Base-by-base conservation (phyloP, 2,888 invertebrate species). In the Barypeithes pellucidus region DNA sequence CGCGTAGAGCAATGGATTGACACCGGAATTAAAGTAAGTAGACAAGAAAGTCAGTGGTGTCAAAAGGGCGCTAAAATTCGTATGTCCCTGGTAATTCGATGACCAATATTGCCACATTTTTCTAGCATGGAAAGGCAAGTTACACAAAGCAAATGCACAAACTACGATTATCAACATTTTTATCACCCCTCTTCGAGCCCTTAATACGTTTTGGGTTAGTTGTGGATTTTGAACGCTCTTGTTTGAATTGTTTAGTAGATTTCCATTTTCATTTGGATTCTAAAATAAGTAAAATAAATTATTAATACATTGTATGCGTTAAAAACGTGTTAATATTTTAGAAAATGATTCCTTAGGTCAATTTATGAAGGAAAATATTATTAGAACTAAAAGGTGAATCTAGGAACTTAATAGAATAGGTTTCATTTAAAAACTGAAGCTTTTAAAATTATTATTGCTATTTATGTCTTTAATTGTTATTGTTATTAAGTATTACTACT, bases 1-100 rank as follows among this genome's bases (percentile, higher is more conserved):
- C 3, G 96, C 96, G 86, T 97, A 97, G 8, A 97, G 89, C 63
- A 97, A 87, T 0, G 97, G 97, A 87, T 97, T 97, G 76, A 97
- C 90, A 59, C 93, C 96, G 16, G 95, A 96, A 88, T 97, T 96
- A 86, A 94, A 91, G 85, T 96, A 97, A 50, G 96, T 91, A 79
- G 95, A 90, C 75, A 97, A 90, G 86, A 95, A 96, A 22, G 95
- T 95, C 74, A 95, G 89, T 0, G 96, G 96, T 9, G 95, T 95
- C 75, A 96, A 88, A 16, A 94, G 87, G 7, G 92, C 91, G 81
- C 93, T 93, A 83, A 94, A 93, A 82, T 92, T 90, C 75, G 92
- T 91, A 80, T 91, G 89, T 75, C 93, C 93, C 77, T 91, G 88
- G 74, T 84, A 84, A 72, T 80, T 79, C 9, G 81, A 75, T 36